These are phyloP conservation scores for Oncorhynchus nerka DNA, from an alignment of 2,113 vertebrate genomes.

Conservation along the genomic window DNA sequence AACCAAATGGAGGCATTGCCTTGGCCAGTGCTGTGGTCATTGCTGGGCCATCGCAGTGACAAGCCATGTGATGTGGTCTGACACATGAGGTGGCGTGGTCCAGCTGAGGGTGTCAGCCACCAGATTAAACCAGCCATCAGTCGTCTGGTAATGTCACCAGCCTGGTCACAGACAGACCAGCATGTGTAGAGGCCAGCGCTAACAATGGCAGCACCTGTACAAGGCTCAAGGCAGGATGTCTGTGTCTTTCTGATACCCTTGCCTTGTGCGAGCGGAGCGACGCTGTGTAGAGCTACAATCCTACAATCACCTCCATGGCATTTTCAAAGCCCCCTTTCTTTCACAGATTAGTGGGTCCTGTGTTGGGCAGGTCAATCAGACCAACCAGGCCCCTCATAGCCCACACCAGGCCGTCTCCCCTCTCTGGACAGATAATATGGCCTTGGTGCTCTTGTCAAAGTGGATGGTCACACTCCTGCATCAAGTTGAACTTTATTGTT, in stretches of 20 bases:
- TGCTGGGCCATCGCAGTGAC: slow-evolving; percentile 24
- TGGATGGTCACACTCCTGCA: slow-evolving; percentile 47
- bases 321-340: slow-evolving; percentile 23
- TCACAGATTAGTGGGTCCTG: slow-evolving; percentile 44
- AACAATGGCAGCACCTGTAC: slow-evolving; percentile 58
- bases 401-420: slow-evolving; percentile 12
- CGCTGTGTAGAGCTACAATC: too few species aligned
- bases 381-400: slow-evolving; percentile 18
- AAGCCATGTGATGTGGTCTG: slow-evolving; percentile 51
- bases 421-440: slow-evolving; percentile 47
- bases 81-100: slow-evolving; percentile 41
- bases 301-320: too few species aligned
- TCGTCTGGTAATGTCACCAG: slow-evolving; percentile 9
- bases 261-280: too few species aligned
- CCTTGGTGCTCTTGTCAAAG: slow-evolving; percentile 52
- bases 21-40: too few species aligned
- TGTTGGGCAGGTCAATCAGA: slow-evolving; percentile 44
- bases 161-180: slow-evolving; percentile 14
- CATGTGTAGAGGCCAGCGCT: neutral
- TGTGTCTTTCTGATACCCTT: slow-evolving; percentile 4
- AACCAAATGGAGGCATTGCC: slow-evolving; percentile 4
- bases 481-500: slow-evolving; percentile 53
- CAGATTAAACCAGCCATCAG: slow-evolving; percentile 7
- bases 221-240: neutral
- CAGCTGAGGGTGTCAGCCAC: slow-evolving; percentile 23